These are phyloP conservation scores for Agonopterix alstromeriana DNA, from an alignment of 2,888 invertebrate species.

Conservation along the genomic window DNA sequence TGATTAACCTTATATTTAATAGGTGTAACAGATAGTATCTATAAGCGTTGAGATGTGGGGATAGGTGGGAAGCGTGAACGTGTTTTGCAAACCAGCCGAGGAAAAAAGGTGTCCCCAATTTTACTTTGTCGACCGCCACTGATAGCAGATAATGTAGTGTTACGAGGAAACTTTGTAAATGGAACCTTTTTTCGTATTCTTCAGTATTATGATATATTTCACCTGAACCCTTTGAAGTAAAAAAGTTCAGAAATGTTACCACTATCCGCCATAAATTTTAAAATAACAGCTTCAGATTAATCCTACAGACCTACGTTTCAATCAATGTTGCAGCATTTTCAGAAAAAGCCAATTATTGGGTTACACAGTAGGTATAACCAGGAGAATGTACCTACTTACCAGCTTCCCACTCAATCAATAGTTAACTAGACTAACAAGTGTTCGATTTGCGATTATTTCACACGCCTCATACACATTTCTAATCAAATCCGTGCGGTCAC, in stretches of 20 bases:
- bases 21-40: slow-evolving; percentile 71
- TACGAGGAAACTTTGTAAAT: slow-evolving; percentile 53
- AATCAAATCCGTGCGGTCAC: slow-evolving; percentile 69
- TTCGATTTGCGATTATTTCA: slow-evolving; percentile 25
- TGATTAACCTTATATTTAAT: slow-evolving; percentile 26
- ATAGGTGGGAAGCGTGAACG: slow-evolving; percentile 74
- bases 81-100: slow-evolving; percentile 73
- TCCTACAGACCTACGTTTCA: too few species aligned
- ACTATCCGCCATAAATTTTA: too few species aligned
- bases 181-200: slow-evolving; percentile 34
- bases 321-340: too few species aligned
- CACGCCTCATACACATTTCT: slow-evolving; percentile 54
- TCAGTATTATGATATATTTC: not conserved
- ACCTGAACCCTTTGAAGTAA: not conserved
- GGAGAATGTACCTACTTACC: not conserved
- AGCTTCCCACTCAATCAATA: not conserved
- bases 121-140: slow-evolving; percentile 66
- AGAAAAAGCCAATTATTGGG: too few species aligned
- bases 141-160: slow-evolving; percentile 65
- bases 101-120: slow-evolving; percentile 73
- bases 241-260: too few species aligned
- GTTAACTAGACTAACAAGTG: not conserved
- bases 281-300: too few species aligned
- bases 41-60: slow-evolving; percentile 75
- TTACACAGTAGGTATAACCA: not conserved